Conservation (phyloP, 2,797 vertebrate genomes). For the Macrochelys suwanniensis region DNA sequence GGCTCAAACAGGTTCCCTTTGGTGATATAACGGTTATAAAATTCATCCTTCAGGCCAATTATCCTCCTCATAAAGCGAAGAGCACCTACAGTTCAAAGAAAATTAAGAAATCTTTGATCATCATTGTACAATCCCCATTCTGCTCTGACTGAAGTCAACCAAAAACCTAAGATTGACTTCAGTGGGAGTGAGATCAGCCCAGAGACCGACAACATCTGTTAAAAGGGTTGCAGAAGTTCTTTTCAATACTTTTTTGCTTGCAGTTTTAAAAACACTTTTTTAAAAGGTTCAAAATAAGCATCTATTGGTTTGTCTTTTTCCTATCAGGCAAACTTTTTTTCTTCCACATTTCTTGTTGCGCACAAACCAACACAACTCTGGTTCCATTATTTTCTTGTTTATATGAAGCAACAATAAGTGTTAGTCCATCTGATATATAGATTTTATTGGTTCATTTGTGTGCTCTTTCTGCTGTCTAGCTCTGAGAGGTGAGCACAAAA, state of each 20-base stretch:
- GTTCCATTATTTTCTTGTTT: not conserved
- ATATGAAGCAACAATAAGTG: not conserved
- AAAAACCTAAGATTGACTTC: rapidly evolving
- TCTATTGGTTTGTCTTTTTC: not conserved
- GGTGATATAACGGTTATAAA: constrained; percentile 98
- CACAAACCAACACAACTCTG: not conserved
- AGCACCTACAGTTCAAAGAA: constrained; percentile 85
- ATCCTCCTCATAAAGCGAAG: constrained; percentile 99
- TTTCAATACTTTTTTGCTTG: not conserved
- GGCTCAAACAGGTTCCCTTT: constrained; percentile 99
- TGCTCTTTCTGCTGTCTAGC: not conserved
- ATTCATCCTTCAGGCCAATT: constrained; percentile 98
- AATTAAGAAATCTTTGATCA: not conserved
- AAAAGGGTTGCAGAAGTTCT: not conserved
- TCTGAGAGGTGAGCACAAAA: not conserved
- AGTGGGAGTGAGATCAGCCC: not conserved
- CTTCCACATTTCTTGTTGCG: not conserved
- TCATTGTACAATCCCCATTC: not conserved
- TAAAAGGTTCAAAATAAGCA: not conserved
- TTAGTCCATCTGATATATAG: not conserved
- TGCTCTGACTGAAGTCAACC: not conserved
- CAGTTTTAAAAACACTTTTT: not conserved
- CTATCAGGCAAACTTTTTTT: not conserved
- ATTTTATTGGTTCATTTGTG: not conserved
- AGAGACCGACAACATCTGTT: not conserved